These are phyloP conservation scores for Tachyglossus aculeatus DNA, from an alignment of 2,797 vertebrate species.

Conservation along the genomic window DNA sequence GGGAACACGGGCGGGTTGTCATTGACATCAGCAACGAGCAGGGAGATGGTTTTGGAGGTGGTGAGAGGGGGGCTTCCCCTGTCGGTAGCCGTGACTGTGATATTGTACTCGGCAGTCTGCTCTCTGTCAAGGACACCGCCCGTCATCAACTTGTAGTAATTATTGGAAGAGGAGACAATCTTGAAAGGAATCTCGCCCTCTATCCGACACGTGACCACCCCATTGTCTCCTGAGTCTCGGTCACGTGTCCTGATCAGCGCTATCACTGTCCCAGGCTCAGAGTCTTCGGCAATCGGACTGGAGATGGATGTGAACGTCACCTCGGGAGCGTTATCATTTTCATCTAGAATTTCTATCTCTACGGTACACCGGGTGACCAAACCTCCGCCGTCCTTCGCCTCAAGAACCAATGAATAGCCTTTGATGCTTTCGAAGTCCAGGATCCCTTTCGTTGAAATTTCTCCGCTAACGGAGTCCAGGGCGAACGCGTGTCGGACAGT, in stretches of 20 bases:
- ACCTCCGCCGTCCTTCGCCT: conserved; percentile 66
- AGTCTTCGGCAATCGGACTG: conserved; percentile 47
- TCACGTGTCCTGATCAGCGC: conserved; percentile 62
- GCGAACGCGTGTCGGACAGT: conserved; percentile 4
- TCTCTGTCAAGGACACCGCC: conserved; percentile 56
- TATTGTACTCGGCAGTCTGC: conserved; percentile 62
- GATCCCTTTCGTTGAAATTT: conserved; percentile 16
- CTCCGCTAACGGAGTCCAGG: conserved; percentile 1
- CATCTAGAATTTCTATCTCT: conserved; percentile 22
- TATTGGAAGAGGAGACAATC: conserved; percentile 38
- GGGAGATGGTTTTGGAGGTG: conserved; percentile 54
- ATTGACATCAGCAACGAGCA: conserved; percentile 68
- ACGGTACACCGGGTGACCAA: conserved; percentile 22
- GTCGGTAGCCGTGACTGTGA: conserved; percentile 71
- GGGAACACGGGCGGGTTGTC: conserved; percentile 72
- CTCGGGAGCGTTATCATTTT: conserved; percentile 52
- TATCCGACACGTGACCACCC: conserved; percentile 34
- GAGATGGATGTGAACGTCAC: conserved; percentile 55
- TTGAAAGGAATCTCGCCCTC: conserved; percentile 43
- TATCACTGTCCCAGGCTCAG: conserved; percentile 28
- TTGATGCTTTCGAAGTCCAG: conserved; percentile 59
- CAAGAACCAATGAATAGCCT: conserved; percentile 52
- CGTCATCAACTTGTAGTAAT: conserved; percentile 55
- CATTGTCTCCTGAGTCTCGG: conserved; percentile 55
- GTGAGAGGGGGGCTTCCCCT: conserved; percentile 67